These are phyloP conservation scores for Liodrosophila aerea DNA, from an alignment of 2,888 invertebrate species.

Conservation along the genomic window DNA sequence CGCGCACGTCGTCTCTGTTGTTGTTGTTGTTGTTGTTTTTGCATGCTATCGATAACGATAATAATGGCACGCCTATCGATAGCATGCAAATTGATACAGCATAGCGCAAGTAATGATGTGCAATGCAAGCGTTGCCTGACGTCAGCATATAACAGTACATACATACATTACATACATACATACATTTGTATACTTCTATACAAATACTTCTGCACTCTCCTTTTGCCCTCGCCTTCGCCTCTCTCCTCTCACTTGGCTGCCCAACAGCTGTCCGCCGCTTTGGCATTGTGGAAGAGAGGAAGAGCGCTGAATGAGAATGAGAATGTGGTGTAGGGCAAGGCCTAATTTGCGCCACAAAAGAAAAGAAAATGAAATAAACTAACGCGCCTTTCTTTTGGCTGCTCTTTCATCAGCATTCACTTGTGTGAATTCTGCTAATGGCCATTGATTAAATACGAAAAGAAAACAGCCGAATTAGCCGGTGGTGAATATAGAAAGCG, in stretches of 20 bases:
- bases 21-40: neutral
- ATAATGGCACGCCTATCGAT: constrained; percentile 29
- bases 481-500: too few relatives aligned
- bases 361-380: constrained; percentile 7
- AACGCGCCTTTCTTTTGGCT: neutral
- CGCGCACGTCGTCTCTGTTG: constrained; percentile 30
- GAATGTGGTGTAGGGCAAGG: constrained; percentile 15
- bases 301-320: neutral
- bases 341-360: constrained; percentile 22
- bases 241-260: neutral
- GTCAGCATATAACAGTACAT: constrained; percentile 35
- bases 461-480: too few relatives aligned
- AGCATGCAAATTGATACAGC: constrained; percentile 26
- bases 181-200: neutral
- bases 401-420: constrained; percentile 22
- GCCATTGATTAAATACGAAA: constrained; percentile 10
- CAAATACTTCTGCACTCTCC: neutral
- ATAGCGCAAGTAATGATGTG: too few relatives aligned
- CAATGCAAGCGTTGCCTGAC: constrained; percentile 29
- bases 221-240: neutral
- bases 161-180: constrained; percentile 3
- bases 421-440: constrained; percentile 19
- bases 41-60: constrained; percentile 38
- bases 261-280: constrained; percentile 44
- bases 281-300: neutral